Base-by-base conservation (phyloP, 2,113 vertebrate species). In the Serinus canaria region DNA sequence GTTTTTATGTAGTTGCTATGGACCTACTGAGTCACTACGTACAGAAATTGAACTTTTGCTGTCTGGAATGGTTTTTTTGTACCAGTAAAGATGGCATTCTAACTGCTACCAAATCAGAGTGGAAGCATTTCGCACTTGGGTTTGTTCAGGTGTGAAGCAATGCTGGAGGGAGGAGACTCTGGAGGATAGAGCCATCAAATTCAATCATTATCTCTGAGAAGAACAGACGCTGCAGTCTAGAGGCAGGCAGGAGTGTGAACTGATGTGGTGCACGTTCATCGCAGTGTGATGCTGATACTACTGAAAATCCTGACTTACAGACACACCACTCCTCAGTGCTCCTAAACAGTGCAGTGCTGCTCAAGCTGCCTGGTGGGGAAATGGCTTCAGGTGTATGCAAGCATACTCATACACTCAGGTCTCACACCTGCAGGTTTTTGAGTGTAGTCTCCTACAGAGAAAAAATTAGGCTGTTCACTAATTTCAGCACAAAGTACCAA, bases 111-210 rank as follows among this genome's bases (percentile, higher is more conserved):
- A 69, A 76, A 87, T 82, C 62, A 3, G 53, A 89, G 63, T 39
- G 62, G 74, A 97, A 95, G 30, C 83, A 83, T 95, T 96, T 95
- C 85, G 50, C 58, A 47, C 87, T 94, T 81, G 62, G 13, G 56
- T 92, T 91, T 94, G 89, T 75, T 96, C 94, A 95, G 94, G 96
- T 96, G 94, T 95, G 87, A 96, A 96, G 87, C 63, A 95, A 15
- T 87, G 84, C 91, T 87, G 84, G 81, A 95, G 84, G 84, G 84
- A 91, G 87, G 91, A 89, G 72, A 56, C 94, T 94, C 95, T 94
- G 87, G 91, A 97, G 95, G 86, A 95, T 94, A 82, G n/a, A 91
- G 58, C 77, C 67, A 91, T 95, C 95, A 91, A 85, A 94, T 91
- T 91, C 87, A 95, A 43, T 96, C 87, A 95, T 95, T 92, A 76